phyloP scores from a whole-genome alignment of 2,797 vertebrate genomes.

The Girardinus metallicus region DNA sequence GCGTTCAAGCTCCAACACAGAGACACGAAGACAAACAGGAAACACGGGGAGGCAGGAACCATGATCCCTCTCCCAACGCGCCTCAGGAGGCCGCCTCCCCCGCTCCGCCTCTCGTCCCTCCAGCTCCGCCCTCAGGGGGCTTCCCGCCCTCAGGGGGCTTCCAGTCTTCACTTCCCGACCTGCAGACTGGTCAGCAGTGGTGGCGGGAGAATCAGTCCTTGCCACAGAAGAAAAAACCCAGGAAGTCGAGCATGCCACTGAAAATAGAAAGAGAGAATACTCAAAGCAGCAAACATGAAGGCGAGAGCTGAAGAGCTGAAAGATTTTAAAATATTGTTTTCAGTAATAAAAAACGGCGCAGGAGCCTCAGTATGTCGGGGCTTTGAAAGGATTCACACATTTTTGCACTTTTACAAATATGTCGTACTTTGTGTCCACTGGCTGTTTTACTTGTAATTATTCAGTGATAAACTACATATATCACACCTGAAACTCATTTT shows the following conservation, averaged over 20 bases:
- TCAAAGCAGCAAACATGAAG: not conserved
- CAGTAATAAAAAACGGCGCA: not conserved
- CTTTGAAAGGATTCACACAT: not conserved
- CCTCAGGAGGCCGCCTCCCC: not conserved
- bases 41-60: slow-evolving; percentile 61
- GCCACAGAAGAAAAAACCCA: slow-evolving; percentile 91
- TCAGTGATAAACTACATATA: too few species aligned
- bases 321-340: not conserved
- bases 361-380: not conserved
- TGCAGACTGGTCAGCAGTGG: slow-evolving; percentile 61
- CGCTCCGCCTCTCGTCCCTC: slow-evolving; percentile 42
- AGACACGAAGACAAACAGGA: not conserved
- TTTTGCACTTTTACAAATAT: not conserved
- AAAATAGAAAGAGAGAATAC: slow-evolving; percentile 80
- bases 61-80: not conserved
- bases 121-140: slow-evolving; percentile 49
- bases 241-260: slow-evolving; percentile 93
- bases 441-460: not conserved
- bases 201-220: slow-evolving; percentile 67
- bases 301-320: not conserved
- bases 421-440: not conserved
- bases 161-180: not conserved
- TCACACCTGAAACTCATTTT: too few species aligned
- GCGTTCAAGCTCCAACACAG: not conserved
- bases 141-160: slow-evolving; percentile 4